Evolutionary conservation across 2,797 vertebrate genomes (phyloP).

Genomic region (Alcedo quadribrachys): DNA sequence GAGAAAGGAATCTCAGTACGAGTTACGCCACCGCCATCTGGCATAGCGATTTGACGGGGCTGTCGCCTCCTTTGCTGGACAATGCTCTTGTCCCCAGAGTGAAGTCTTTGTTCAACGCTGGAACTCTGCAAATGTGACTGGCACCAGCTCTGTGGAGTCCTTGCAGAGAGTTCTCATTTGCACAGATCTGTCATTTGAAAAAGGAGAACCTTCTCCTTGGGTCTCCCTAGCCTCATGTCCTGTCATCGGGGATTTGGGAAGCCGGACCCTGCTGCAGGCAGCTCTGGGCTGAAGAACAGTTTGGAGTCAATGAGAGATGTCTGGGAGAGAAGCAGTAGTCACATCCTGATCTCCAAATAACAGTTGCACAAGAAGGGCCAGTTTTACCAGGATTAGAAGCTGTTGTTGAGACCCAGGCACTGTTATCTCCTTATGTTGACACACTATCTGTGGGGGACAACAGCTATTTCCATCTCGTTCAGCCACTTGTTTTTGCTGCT

Average conservation of each 20-base stretch:
- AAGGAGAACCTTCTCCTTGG: not conserved
- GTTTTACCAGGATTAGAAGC: not conserved
- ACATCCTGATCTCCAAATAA: not conserved
- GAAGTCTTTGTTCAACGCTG: slow-evolving; percentile 20
- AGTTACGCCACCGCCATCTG: slow-evolving; percentile 57
- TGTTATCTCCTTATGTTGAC: not conserved
- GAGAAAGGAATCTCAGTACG: not conserved
- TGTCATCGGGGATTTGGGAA: not conserved
- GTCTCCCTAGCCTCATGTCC: not conserved
- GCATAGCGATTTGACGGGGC: slow-evolving; percentile 60
- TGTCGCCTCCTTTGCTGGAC: slow-evolving; percentile 43
- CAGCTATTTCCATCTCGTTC: not conserved
- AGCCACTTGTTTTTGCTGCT: not conserved
- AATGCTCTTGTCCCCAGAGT: slow-evolving; percentile 58
- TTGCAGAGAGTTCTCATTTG: not conserved
- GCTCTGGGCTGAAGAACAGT: not conserved
- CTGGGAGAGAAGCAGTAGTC: not conserved
- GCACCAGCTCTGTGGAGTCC: not conserved
- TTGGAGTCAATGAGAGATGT: not conserved
- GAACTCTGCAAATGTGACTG: slow-evolving; percentile 39
- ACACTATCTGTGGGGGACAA: not conserved
- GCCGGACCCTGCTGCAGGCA: not conserved
- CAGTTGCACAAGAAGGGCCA: not conserved
- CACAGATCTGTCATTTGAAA: not conserved
- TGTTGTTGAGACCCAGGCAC: not conserved